Percentiles rank a stretch among this genome's conserved stretches.
Conservation (phyloP, 2,113 vertebrate species). For the Centropristis striata region DNA sequence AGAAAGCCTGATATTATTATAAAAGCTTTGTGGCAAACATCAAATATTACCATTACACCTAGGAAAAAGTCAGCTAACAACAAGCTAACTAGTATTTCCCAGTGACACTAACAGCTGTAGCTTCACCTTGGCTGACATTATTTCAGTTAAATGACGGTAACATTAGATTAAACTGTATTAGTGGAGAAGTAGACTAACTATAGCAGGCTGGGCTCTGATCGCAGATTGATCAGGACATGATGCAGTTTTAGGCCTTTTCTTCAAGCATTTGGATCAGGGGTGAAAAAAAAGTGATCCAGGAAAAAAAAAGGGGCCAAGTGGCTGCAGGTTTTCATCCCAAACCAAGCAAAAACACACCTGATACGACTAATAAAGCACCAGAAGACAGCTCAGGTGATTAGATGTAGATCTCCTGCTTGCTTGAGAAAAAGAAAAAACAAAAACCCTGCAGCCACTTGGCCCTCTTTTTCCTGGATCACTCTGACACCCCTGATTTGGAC, state of each 20-base stretch:
- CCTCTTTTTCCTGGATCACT: too few relatives aligned
- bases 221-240: constrained; percentile 64
- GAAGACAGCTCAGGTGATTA: too few relatives aligned
- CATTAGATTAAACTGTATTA: background rate
- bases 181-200: constrained; percentile 8
- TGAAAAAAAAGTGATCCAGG: too few relatives aligned
- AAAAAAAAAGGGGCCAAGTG: too few relatives aligned
- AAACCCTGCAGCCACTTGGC: too few relatives aligned
- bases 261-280: constrained; percentile 69
- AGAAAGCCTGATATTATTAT: background rate
- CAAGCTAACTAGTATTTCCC: constrained; percentile 27
- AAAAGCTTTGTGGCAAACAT: background rate
- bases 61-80: constrained; percentile 23
- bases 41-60: background rate
- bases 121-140: constrained; percentile 54
- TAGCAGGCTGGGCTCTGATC: constrained; percentile 17
- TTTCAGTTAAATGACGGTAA: background rate
- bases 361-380: too few relatives aligned
- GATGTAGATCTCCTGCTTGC: too few relatives aligned
- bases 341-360: too few relatives aligned
- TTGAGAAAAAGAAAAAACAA: too few relatives aligned
- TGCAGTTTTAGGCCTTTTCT: constrained; percentile 78
- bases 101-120: constrained; percentile 28
- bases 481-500: too few relatives aligned
- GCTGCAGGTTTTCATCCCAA: too few relatives aligned